phyloP scores from a whole-genome alignment of 2,888 invertebrate species.

The Elmis aenea region DNA sequence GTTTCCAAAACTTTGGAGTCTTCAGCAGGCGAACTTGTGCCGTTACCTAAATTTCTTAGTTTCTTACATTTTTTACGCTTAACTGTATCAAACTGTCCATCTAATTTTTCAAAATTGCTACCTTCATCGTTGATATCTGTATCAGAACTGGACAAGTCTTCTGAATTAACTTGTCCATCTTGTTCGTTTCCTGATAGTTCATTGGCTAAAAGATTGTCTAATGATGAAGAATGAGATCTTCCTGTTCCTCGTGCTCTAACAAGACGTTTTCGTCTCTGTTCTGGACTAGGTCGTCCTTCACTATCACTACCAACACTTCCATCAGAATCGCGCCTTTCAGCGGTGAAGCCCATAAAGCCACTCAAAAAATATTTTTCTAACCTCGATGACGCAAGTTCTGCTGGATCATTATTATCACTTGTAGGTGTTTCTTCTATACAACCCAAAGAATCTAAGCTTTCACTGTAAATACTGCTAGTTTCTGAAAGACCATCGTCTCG shows the following conservation, averaged over 20 bases:
- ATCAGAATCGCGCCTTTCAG: conserved; percentile 71
- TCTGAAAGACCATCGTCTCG: conserved; percentile 69
- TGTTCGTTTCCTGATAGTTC: conserved; percentile 47
- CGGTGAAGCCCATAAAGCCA: conserved; percentile 77
- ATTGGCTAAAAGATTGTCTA: conserved; percentile 70
- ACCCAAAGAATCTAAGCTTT: conserved; percentile 69
- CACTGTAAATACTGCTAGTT: conserved; percentile 81
- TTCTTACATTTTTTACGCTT: conserved; percentile 82
- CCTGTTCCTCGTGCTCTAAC: conserved; percentile 80
- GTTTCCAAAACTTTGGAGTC: conserved; percentile 63
- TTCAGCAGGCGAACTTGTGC: conserved; percentile 54
- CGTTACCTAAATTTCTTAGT: conserved; percentile 45
- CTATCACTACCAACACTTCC: conserved; percentile 89
- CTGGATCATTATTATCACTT: conserved; percentile 53
- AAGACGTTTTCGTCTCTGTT: conserved; percentile 74
- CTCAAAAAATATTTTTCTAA: conserved; percentile 86
- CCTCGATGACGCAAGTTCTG: conserved; percentile 75
- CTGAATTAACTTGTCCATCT: conserved; percentile 48
- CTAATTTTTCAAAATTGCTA: conserved; percentile 64
- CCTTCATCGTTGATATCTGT: conserved; percentile 67
- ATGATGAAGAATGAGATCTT: conserved; percentile 73
- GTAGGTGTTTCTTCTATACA: conserved; percentile 48
- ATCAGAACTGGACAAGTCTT: conserved; percentile 62
- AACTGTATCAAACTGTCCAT: conserved; percentile 74
- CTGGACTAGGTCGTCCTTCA: conserved; percentile 83